A percentile compares a stretch with the other conserved stretches of the same genome.
Conservation (phyloP, 2,888 invertebrate genomes). For the Diaperis boleti region DNA sequence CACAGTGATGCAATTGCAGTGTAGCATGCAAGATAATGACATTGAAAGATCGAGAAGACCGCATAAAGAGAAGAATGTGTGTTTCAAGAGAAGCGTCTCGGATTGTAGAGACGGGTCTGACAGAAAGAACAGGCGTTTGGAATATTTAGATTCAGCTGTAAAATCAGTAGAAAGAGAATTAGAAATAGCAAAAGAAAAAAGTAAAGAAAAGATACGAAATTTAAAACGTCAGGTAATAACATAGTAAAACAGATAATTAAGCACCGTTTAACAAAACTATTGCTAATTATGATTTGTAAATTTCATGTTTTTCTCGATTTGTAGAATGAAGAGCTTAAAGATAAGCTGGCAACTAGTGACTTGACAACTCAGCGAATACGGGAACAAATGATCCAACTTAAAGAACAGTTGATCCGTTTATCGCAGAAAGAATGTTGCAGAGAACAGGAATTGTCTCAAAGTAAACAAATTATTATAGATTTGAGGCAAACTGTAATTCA, state of each 20-base stretch:
- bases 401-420: conserved; percentile 1
- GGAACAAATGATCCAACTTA: conserved; percentile 2
- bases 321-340: conserved; percentile 49
- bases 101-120: conserved; percentile 43
- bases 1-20: conserved; percentile 50
- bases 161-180: conserved; percentile 55
- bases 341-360: conserved; percentile 44
- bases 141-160: conserved; percentile 53
- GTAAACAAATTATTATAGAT: conserved; percentile 55
- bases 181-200: conserved; percentile 48
- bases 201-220: conserved; percentile 49
- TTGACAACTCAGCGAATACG: conserved; percentile 6
- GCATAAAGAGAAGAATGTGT: conserved; percentile 15
- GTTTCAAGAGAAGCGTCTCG: conserved; percentile 44
- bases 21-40: conserved; percentile 47
- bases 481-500: conserved; percentile 54
- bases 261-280: no score
- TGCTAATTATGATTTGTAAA: neutral
- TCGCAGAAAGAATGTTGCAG: conserved; percentile 37
- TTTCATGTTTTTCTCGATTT: neutral
- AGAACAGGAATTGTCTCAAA: conserved; percentile 51
- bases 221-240: conserved; percentile 40
- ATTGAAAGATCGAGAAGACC: conserved; percentile 40
- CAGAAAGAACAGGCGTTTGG: conserved; percentile 50
- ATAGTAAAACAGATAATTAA: no score